Evolutionary conservation across 2,888 invertebrate genomes (phyloP).

Genomic region (Cephus sareptanus): DNA sequence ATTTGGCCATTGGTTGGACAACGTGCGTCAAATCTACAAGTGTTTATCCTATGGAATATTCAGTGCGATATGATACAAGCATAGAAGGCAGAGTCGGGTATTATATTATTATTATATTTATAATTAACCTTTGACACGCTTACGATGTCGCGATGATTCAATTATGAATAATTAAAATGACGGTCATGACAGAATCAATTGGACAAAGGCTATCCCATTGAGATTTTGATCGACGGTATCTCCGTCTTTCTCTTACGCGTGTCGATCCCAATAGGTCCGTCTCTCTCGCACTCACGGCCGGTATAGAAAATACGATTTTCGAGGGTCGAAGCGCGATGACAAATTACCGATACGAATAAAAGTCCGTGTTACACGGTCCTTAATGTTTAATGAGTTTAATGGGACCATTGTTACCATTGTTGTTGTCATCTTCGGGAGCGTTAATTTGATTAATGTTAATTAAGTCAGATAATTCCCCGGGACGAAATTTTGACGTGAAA

Average conservation of each 20-base stretch:
- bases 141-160: not conserved
- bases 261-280: not conserved
- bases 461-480: not conserved
- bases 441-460: not conserved
- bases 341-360: not conserved
- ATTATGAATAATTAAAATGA: not conserved
- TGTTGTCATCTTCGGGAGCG: not conserved
- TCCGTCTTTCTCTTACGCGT: not conserved
- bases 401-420: not conserved
- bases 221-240: not conserved
- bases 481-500: not conserved
- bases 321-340: not conserved
- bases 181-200: not conserved
- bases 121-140: not conserved
- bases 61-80: not conserved
- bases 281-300: not conserved
- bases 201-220: not conserved
- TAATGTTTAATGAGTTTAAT: not conserved
- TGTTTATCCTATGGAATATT: constrained; percentile 47
- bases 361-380: not conserved
- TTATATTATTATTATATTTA: constrained; percentile 3
- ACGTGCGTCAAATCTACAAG: constrained; percentile 65
- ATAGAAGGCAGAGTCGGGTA: not conserved
- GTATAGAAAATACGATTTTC: not conserved
- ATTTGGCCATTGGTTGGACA: constrained; percentile 62